These are phyloP conservation scores for Lates calcarifer DNA, from an alignment of 2,113 vertebrate species.

Conservation along the genomic window DNA sequence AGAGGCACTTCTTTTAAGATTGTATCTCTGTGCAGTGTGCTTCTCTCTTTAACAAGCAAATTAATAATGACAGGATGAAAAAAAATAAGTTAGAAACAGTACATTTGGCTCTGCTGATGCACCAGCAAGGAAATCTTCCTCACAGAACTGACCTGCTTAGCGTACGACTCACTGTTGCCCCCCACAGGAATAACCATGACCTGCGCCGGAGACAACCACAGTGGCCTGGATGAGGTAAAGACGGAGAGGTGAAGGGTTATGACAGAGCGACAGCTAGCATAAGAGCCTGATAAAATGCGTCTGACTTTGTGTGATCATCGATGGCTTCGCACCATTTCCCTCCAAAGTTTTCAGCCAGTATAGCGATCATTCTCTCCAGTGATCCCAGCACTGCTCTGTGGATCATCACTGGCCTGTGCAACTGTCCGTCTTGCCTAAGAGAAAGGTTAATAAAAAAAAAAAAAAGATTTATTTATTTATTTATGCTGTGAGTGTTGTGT, in stretches of 20 bases:
- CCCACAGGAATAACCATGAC: slow-evolving; percentile 89
- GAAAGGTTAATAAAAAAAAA: too few relatives aligned
- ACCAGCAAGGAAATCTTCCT: neutral
- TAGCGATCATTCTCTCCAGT: slow-evolving; percentile 91
- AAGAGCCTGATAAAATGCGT: neutral
- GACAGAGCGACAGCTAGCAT: too few relatives aligned
- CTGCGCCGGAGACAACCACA: slow-evolving; percentile 93
- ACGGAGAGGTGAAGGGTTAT: slow-evolving; percentile 8
- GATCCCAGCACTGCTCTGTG: slow-evolving; percentile 94
- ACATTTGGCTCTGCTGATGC: neutral
- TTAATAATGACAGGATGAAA: slow-evolving; percentile 3
- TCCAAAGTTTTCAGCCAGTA: slow-evolving; percentile 91
- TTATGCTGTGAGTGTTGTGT: neutral
- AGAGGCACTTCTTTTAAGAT: slow-evolving; percentile 24
- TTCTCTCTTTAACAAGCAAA: slow-evolving; percentile 3
- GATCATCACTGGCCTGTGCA: slow-evolving; percentile 88
- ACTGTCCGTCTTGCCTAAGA: slow-evolving; percentile 80
- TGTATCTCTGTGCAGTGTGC: slow-evolving; percentile 26
- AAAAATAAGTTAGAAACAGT: neutral
- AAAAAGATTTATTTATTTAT: neutral
- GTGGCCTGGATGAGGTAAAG: slow-evolving; percentile 81
- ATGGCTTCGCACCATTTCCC: slow-evolving; percentile 88
- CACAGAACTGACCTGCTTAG: slow-evolving; percentile 84
- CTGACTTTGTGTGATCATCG: neutral
- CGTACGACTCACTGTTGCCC: slow-evolving; percentile 84